Conservation (phyloP, 1,140 invertebrate species). For the Branchinecta lindahli region DNA sequence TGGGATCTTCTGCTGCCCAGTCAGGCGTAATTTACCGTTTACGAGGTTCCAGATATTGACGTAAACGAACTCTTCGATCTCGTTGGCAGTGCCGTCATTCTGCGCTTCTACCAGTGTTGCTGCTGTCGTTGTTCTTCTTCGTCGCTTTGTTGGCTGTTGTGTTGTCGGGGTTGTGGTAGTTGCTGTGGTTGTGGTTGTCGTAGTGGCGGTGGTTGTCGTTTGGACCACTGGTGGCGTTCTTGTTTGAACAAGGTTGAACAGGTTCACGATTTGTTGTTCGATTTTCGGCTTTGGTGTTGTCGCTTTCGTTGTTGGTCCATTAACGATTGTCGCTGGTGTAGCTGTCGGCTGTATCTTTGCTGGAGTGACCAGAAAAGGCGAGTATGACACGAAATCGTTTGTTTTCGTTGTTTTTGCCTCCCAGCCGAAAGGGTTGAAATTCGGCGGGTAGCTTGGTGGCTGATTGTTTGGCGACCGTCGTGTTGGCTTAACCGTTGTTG, state of each 20-base stretch:
- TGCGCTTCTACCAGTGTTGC: background rate
- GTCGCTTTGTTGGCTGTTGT: background rate
- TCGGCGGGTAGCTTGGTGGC: background rate
- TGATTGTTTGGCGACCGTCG: background rate
- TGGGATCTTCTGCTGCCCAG: slow-evolving; percentile 20
- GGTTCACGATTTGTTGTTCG: background rate
- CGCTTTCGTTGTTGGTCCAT: too few relatives aligned
- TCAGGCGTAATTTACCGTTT: slow-evolving; percentile 16
- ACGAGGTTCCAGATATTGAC: slow-evolving; percentile 20
- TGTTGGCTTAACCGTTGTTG: background rate
- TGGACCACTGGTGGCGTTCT: background rate
- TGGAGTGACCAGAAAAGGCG: background rate
- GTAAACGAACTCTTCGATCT: slow-evolving; percentile 16
- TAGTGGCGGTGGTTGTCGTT: slow-evolving; percentile 3
- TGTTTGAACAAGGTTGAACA: background rate
- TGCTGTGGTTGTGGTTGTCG: background rate
- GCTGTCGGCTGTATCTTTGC: background rate
- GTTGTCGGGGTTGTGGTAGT: slow-evolving; percentile 9
- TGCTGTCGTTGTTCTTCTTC: background rate
- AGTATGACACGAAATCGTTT: background rate
- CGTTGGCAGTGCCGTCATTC: background rate
- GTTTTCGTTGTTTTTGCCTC: too few relatives aligned
- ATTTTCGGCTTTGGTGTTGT: too few relatives aligned
- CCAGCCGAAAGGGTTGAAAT: background rate
- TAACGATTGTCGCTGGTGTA: too few relatives aligned